Evolutionary conservation across 1,140 invertebrate species (phyloP).

Genomic region (Armadillidium nasatum): DNA sequence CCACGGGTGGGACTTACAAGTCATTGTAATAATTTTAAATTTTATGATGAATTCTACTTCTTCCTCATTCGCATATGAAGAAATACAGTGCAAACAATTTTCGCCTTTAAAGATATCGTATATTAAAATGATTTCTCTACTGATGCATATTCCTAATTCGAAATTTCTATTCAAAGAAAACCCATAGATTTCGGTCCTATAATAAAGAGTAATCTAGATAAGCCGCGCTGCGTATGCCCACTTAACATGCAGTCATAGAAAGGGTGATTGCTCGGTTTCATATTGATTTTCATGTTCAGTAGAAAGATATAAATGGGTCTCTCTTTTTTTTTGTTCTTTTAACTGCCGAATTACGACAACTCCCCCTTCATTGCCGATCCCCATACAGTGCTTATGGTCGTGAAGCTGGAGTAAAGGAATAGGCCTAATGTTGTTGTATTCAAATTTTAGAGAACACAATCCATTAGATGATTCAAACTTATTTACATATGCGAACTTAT

Average conservation of each 20-base stretch:
- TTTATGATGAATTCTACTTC: not conserved
- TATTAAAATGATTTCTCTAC: constrained; percentile 2
- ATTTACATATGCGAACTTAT: not conserved
- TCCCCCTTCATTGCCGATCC: not conserved
- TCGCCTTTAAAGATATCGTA: not conserved
- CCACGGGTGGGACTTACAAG: constrained; percentile 7
- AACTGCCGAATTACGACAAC: not conserved
- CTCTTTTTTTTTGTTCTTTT: not conserved
- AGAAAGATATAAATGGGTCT: not conserved
- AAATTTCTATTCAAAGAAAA: constrained; percentile 12
- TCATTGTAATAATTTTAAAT: constrained; percentile 14
- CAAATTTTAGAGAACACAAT: constrained; percentile 13
- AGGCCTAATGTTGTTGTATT: constrained; percentile 7
- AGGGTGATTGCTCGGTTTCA: constrained; percentile 2
- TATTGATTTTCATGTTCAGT: constrained; percentile 3
- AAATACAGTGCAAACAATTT: not conserved
- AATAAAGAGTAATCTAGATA: constrained; percentile 12
- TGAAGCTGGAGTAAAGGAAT: not conserved
- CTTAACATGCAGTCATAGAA: constrained; percentile 7
- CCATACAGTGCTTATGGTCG: not conserved
- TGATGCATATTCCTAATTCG: not conserved
- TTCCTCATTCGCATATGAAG: not conserved
- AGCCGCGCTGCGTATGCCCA: constrained; percentile 1
- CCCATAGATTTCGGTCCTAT: not conserved
- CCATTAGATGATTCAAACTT: constrained; percentile 4